phyloP scores from a whole-genome alignment of 2,888 invertebrate species.

The Eubasilissa splendida region DNA sequence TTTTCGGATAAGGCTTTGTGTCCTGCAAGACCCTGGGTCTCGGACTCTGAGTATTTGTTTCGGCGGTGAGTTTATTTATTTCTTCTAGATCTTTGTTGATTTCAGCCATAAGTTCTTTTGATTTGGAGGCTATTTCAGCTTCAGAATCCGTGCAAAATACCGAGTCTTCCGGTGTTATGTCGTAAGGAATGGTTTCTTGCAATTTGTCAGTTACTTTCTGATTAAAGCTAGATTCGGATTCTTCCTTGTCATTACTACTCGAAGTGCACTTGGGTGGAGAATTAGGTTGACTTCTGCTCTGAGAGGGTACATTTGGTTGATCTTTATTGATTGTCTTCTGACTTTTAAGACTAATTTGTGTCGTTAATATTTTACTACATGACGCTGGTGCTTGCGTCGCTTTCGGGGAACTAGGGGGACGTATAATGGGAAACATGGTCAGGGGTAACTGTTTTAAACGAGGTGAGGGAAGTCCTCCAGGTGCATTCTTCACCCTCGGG shows the following conservation, averaged over 20 bases:
- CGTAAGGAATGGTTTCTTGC: slow-evolving; percentile 48
- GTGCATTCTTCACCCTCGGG: slow-evolving; percentile 81
- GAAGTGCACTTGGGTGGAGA: slow-evolving; percentile 66
- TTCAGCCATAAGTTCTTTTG: slow-evolving; percentile 66
- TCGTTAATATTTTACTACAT: slow-evolving; percentile 73
- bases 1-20: slow-evolving; percentile 72
- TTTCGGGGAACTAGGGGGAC: slow-evolving; percentile 75
- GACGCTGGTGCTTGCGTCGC: slow-evolving; percentile 70
- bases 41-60: slow-evolving; percentile 65
- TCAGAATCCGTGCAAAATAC: slow-evolving; percentile 63
- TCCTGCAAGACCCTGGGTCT: slow-evolving; percentile 69
- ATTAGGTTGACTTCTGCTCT: slow-evolving; percentile 70
- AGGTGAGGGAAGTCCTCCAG: slow-evolving; percentile 79
- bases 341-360: slow-evolving; percentile 72
- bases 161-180: slow-evolving; percentile 48
- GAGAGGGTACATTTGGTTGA: slow-evolving; percentile 66
- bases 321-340: slow-evolving; percentile 62
- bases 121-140: slow-evolving; percentile 67
- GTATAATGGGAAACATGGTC: slow-evolving; percentile 72
- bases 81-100: slow-evolving; percentile 71
- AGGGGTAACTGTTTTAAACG: slow-evolving; percentile 76
- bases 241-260: slow-evolving; percentile 55
- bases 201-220: slow-evolving; percentile 61
- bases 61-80: slow-evolving; percentile 70
- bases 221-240: slow-evolving; percentile 64